phyloP scores from a whole-genome alignment of 2,797 vertebrate species.

The Rhabdomys pumilio region DNA sequence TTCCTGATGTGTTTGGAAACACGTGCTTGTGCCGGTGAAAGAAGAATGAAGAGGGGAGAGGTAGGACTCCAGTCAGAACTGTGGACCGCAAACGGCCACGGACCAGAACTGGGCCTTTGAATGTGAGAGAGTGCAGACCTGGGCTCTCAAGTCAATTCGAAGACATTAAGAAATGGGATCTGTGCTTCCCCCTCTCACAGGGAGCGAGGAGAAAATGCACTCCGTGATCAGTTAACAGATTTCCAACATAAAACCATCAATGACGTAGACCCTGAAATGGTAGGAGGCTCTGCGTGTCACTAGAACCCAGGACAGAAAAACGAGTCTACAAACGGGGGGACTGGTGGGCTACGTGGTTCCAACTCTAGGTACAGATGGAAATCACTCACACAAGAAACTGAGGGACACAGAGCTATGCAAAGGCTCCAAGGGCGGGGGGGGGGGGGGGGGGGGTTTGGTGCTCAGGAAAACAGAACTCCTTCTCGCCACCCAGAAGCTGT shows the following conservation, averaged over 20 bases:
- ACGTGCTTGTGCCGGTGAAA: background rate
- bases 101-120: background rate
- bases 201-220: background rate
- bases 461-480: background rate
- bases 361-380: accelerated
- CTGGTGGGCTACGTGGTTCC: background rate
- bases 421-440: too few species aligned
- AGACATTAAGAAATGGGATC: background rate
- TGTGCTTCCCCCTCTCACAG: too few species aligned
- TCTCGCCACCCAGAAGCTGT: background rate
- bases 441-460: background rate
- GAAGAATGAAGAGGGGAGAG: background rate
- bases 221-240: background rate
- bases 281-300: background rate
- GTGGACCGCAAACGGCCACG: background rate
- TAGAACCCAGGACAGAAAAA: background rate
- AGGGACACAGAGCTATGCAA: background rate
- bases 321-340: background rate
- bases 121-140: background rate
- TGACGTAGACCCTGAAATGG: background rate
- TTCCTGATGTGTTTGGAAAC: background rate
- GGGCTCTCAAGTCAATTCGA: background rate
- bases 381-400: background rate
- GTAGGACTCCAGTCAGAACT: background rate
- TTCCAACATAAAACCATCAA: background rate